Percentiles rank a stretch among this genome's conserved stretches.
These are phyloP conservation scores for Vulpes ferrilata DNA, from an alignment of 2,113 vertebrate genomes.

Conservation along the genomic window DNA sequence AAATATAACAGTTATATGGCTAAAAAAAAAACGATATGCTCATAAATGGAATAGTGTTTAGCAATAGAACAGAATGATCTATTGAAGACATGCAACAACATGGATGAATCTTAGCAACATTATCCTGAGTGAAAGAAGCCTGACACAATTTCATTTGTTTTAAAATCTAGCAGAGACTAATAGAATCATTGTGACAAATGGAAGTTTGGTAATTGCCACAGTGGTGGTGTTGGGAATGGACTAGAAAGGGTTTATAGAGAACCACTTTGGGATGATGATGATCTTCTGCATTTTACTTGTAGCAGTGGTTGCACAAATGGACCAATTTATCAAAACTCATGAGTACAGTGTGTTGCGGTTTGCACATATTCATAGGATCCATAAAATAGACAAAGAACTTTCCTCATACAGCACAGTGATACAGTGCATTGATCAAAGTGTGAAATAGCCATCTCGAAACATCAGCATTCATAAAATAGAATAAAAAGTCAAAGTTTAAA, in stretches of 20 bases:
- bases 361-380: not conserved
- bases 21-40: not conserved
- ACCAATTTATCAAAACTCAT: not conserved
- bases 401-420: not conserved
- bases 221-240: rapidly evolving
- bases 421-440: slow-evolving; percentile 2
- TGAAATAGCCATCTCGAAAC: slow-evolving; percentile 33
- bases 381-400: not conserved
- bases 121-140: not conserved
- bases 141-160: not conserved
- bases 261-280: not conserved
- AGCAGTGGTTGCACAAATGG: not conserved
- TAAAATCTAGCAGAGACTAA: not conserved
- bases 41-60: not conserved
- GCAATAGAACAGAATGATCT: not conserved
- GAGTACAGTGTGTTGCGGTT: not conserved
- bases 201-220: not conserved
- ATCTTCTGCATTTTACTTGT: not conserved
- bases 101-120: not conserved
- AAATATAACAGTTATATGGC: not conserved
- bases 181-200: not conserved
- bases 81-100: not conserved
- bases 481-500: slow-evolving; percentile 33
- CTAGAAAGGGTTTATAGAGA: not conserved
- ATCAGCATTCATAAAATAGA: slow-evolving; percentile 33